Base-by-base conservation (phyloP, 2,113 vertebrate species). In the Trogon surrucura region DNA sequence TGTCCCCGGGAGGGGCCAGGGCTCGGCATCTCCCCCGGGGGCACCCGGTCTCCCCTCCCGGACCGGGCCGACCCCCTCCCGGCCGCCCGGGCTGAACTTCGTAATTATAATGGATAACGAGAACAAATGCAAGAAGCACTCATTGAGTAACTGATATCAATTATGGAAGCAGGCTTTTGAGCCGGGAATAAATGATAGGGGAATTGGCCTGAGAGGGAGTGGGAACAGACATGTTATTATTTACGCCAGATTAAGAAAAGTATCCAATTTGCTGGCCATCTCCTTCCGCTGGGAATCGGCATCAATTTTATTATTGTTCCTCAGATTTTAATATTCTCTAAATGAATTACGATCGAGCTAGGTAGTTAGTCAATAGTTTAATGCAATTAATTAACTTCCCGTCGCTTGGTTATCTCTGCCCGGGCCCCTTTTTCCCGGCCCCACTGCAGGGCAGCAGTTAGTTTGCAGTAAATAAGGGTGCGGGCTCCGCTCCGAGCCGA, bases 171-270 rank as follows among this genome's bases (percentile, higher is more conserved):
- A 96, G 83, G 97, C 97, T 98, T 98, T 95, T 94, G 98, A 98
- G 97, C 83, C 97, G 95, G 97, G 98, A 98, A 98, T 98, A 98
- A 98, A 98, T 97, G 98, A 98, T 98, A 96, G 98, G 97, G 97
- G 98, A 98, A 97, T 97, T 95, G 97, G 97, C 98, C 97, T 95
- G 95, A 94, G 97, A 98, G 98, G 96, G 97, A 98, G 96, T 96
- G 97, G 96, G 97, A 97, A 97, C 97, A 97, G 97, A 92, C 97
- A 95, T 97, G 98, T 98, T 98, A 98, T 98, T 98, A 98, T 98
- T 99, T 98, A 98, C 98, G 98, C 98, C 98, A 98, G 98, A 99
- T 99, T 98, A 98, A 98, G 97, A 96, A 97, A 98, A 98, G 97
- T 97, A 98, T 98, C 98, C 98, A 98, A 98, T 98, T 98, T 98